phyloP scores from a whole-genome alignment of 2,888 invertebrate species.

The Spodoptera exigua region DNA sequence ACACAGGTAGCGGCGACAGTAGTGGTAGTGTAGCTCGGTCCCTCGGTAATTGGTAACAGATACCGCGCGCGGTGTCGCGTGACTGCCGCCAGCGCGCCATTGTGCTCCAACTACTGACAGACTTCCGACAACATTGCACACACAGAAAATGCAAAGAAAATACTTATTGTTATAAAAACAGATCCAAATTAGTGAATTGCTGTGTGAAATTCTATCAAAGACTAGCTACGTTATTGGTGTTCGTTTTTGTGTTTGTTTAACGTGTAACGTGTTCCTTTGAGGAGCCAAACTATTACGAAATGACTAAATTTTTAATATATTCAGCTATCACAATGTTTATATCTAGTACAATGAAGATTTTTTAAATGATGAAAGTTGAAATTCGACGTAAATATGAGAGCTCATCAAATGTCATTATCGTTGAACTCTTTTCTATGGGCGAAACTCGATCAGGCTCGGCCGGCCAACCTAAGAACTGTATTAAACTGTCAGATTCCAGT shows the following conservation, averaged over 20 bases:
- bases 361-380: too few species aligned
- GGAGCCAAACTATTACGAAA: too few species aligned
- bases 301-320: too few species aligned
- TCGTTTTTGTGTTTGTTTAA: too few species aligned
- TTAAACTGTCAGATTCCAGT: slow-evolving; percentile 1
- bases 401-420: slow-evolving; percentile 8
- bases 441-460: not conserved
- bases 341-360: too few species aligned
- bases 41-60: slow-evolving; percentile 66
- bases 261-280: too few species aligned
- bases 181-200: not conserved
- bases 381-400: not conserved
- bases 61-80: slow-evolving; percentile 57
- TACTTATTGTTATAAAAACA: slow-evolving; percentile 3
- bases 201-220: too few species aligned
- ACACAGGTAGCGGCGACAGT: not conserved
- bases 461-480: slow-evolving; percentile 1
- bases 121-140: not conserved
- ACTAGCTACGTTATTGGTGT: too few species aligned
- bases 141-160: slow-evolving; percentile 15
- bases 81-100: slow-evolving; percentile 27
- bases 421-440: slow-evolving; percentile 45
- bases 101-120: slow-evolving; percentile 10
- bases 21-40: too few species aligned
- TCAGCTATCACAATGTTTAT: too few species aligned